phyloP scores from a whole-genome alignment of 2,797 vertebrate genomes.

The Smutsia gigantea region DNA sequence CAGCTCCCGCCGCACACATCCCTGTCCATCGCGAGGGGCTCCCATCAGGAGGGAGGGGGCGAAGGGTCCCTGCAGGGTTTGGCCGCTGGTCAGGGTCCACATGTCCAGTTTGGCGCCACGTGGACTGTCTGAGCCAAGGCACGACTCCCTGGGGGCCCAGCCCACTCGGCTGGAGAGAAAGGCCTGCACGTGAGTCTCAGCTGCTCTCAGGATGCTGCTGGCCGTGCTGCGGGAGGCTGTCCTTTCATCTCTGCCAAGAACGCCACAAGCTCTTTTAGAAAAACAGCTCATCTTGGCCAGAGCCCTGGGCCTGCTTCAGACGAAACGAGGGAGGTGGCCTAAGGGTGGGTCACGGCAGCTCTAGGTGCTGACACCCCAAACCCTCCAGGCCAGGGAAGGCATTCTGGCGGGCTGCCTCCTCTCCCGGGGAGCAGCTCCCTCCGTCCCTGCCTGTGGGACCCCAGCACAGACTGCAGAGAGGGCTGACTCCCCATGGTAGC shows the following conservation, averaged over 20 bases:
- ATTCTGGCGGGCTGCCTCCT: neutral
- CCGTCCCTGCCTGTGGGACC: neutral
- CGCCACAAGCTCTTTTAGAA: neutral
- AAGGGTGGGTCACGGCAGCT: rapidly evolving
- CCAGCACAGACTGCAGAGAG: rapidly evolving
- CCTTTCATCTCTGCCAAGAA: constrained; percentile 1
- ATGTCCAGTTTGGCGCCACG: neutral
- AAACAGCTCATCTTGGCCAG: neutral
- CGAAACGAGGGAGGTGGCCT: neutral
- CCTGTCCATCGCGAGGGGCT: rapidly evolving
- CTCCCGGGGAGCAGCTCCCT: neutral
- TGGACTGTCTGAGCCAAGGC: neutral
- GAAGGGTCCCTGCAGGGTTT: rapidly evolving
- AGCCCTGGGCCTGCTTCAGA: neutral
- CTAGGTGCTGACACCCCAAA: neutral
- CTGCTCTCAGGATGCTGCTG: neutral
- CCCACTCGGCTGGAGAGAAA: neutral
- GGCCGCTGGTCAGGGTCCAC: neutral
- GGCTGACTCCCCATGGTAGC: rapidly evolving
- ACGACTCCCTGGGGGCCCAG: rapidly evolving
- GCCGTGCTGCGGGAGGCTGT: rapidly evolving
- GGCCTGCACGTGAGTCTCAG: too few species aligned
- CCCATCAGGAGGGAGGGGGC: neutral
- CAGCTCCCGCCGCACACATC: too few species aligned
- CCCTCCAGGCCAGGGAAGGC: rapidly evolving